These are phyloP conservation scores for Atrina japonica DNA, from an alignment of 2,888 invertebrate species.

Conservation along the genomic window DNA sequence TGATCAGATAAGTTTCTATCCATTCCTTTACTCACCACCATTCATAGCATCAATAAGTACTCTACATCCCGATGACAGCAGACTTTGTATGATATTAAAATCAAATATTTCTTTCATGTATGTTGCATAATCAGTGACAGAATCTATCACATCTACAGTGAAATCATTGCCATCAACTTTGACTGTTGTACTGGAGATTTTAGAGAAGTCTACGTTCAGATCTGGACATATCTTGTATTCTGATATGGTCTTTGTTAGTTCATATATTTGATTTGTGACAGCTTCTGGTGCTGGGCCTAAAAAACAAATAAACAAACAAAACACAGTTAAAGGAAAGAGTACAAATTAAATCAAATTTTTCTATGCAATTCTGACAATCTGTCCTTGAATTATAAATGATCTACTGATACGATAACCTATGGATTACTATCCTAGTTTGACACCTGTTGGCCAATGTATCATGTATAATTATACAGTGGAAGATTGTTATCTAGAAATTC, in stretches of 20 bases:
- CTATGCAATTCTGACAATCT: no score
- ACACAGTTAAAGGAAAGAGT: not conserved
- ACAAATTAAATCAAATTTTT: not conserved
- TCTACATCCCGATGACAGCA: conserved; percentile 88
- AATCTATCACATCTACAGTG: conserved; percentile 89
- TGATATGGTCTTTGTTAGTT: conserved; percentile 88
- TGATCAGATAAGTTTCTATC: no score
- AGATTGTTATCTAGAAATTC: no score
- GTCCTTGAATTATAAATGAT: no score
- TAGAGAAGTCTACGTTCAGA: conserved; percentile 84
- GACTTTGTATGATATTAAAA: conserved; percentile 88
- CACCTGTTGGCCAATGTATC: no score
- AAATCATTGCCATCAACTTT: conserved; percentile 82
- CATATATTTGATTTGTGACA: conserved; percentile 93
- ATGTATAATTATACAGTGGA: no score
- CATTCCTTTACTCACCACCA: conserved; percentile 90
- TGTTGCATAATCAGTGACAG: conserved; percentile 92
- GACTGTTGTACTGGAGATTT: conserved; percentile 86
- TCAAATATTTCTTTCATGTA: conserved; percentile 99
- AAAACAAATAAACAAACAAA: conserved; percentile 9
- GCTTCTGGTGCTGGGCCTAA: conserved; percentile 93
- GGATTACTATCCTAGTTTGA: no score
- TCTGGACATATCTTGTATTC: conserved; percentile 91
- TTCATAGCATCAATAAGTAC: conserved; percentile 96
- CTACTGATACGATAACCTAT: no score